Conservation (phyloP, 2,797 vertebrate genomes). For the Liasis olivaceus region DNA sequence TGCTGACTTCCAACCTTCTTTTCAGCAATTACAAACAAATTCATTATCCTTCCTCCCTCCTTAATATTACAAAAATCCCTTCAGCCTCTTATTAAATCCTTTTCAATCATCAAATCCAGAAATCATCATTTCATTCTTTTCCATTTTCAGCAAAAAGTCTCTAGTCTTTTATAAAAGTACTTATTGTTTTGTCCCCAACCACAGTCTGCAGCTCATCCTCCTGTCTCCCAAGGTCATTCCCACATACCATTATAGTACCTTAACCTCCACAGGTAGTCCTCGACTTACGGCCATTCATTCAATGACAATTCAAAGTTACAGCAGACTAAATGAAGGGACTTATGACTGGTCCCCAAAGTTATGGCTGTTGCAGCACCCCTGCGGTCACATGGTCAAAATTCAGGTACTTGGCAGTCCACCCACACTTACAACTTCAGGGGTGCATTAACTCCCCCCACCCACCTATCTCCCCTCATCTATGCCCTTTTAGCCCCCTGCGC, state of each 20-base stretch:
- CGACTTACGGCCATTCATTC: too few species aligned
- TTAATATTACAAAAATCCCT: neutral
- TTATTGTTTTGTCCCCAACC: neutral
- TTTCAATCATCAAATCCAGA: neutral
- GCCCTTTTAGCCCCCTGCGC: too few species aligned
- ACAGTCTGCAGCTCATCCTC: neutral
- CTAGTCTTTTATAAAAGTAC: neutral
- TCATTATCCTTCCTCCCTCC: neutral
- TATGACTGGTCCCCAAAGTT: too few species aligned
- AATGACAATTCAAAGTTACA: too few species aligned
- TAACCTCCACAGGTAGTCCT: neutral
- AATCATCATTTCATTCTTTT: neutral
- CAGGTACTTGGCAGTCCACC: too few species aligned
- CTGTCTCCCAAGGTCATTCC: neutral
- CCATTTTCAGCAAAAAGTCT: neutral
- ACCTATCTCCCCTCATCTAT: too few species aligned
- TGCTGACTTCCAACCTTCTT: neutral
- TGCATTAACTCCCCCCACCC: too few species aligned
- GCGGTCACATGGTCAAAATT: too few species aligned
- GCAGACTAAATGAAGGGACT: too few species aligned
- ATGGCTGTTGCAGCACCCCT: too few species aligned
- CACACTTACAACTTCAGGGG: too few species aligned
- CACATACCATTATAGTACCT: neutral
- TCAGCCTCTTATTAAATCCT: neutral
- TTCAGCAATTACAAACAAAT: neutral